A percentile compares a stretch with the other conserved stretches of the same genome.
Evolutionary conservation across 2,888 invertebrate genomes (phyloP).

Genomic region (Geotrupes spiniger): DNA sequence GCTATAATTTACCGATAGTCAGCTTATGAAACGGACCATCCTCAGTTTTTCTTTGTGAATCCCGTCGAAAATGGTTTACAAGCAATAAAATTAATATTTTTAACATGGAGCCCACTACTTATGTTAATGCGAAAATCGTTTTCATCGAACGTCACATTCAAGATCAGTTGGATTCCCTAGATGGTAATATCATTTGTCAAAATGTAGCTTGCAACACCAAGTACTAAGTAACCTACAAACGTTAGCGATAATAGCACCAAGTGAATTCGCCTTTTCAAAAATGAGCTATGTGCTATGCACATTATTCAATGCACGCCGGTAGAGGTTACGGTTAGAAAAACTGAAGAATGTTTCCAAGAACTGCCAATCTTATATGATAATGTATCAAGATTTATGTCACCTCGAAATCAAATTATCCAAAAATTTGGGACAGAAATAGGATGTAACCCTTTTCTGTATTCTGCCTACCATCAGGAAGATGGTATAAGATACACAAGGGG

Average conservation of each 20-base stretch:
- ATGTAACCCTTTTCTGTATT: constrained; percentile 18
- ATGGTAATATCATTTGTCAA: too few species aligned
- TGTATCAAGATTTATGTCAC: constrained; percentile 15
- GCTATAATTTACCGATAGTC: constrained; percentile 2
- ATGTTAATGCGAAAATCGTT: constrained; percentile 22
- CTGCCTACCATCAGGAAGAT: constrained; percentile 18
- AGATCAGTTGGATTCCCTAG: constrained; percentile 11
- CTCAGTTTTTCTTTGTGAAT: constrained; percentile 7
- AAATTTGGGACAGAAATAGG: constrained; percentile 16
- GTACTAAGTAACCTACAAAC: constrained; percentile 19
- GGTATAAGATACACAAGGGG: constrained; percentile 12
- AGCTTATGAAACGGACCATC: constrained; percentile 8
- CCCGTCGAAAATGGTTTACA: constrained; percentile 13
- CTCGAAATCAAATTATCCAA: constrained; percentile 16
- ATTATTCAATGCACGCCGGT: constrained; percentile 23
- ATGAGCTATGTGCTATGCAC: constrained; percentile 21
- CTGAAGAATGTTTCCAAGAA: constrained; percentile 17
- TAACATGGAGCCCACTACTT: constrained; percentile 20
- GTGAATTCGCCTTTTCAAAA: constrained; percentile 20
- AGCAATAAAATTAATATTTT: constrained; percentile 2
- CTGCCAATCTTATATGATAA: constrained; percentile 17
- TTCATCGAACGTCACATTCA: constrained; percentile 16
- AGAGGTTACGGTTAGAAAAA: constrained; percentile 14
- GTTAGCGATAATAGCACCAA: constrained; percentile 17
- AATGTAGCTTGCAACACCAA: constrained; percentile 17